Evolutionary conservation across 1,140 invertebrate species (phyloP).

Genomic region (Megathymus violae): DNA sequence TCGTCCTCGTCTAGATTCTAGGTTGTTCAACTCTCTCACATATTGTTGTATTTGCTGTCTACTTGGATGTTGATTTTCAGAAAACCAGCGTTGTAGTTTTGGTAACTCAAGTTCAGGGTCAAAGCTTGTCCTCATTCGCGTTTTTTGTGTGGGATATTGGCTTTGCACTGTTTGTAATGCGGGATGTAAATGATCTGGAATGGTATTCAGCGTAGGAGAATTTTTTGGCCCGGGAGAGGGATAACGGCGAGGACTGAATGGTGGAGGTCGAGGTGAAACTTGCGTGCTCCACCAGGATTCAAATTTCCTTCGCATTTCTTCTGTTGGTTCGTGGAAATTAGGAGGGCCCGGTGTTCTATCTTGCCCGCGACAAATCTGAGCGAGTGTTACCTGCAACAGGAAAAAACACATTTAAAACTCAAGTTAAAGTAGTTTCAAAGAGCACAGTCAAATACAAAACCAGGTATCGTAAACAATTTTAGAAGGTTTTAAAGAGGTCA

Average conservation of each 20-base stretch:
- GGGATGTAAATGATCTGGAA: conserved; percentile 85
- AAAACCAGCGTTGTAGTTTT: conserved; percentile 97
- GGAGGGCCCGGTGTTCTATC: conserved; percentile 83
- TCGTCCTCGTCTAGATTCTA: conserved; percentile 95
- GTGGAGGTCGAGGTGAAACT: conserved; percentile 85
- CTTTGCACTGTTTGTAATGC: conserved; percentile 89
- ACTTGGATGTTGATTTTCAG: conserved; percentile 97
- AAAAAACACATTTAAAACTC: conserved; percentile 49
- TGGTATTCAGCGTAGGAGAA: conserved; percentile 71
- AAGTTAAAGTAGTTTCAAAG: conserved; percentile 42
- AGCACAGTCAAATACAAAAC: conserved; percentile 50
- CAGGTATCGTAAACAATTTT: conserved; percentile 72
- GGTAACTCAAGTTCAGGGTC: conserved; percentile 98
- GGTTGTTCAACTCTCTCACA: conserved; percentile 95
- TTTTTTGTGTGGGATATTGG: conserved; percentile 93
- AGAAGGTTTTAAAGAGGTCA: conserved; percentile 78
- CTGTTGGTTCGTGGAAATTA: conserved; percentile 87
- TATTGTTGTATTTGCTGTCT: conserved; percentile 97
- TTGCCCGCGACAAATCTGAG: conserved; percentile 89
- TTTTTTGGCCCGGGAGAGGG: conserved; percentile 83
- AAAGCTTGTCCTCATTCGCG: conserved; percentile 95
- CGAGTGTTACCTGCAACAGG: conserved; percentile 89
- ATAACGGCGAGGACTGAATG: conserved; percentile 83
- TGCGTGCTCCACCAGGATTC: conserved; percentile 90
- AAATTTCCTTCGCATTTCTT: conserved; percentile 90